Evolutionary conservation across 2,113 vertebrate species (phyloP).

Genomic region (Grammomys surdaster): DNA sequence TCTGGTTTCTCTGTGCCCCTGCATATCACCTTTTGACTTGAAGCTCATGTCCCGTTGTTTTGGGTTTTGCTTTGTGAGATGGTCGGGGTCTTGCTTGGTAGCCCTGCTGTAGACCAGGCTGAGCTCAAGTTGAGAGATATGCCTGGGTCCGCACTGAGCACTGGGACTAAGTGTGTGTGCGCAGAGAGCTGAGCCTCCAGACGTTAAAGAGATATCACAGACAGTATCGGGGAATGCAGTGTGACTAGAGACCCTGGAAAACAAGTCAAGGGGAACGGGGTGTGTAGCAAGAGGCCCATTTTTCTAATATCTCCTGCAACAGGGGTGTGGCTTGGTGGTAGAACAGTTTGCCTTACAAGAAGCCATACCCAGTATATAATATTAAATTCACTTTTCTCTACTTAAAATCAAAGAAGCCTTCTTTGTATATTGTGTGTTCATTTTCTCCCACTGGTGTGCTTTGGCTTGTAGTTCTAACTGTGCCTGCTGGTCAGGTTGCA

Average conservation of each 20-base stretch:
- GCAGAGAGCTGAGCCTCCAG: background rate
- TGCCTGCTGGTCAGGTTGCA: conserved; percentile 90
- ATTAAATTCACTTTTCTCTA: conserved; percentile 51
- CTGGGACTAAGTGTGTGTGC: too few relatives aligned
- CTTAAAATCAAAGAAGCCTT: conserved; percentile 33
- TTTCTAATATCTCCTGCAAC: too few relatives aligned
- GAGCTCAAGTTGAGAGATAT: background rate
- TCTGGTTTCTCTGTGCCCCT: background rate
- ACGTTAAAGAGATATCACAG: conserved; percentile 38
- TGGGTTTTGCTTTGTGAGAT: background rate
- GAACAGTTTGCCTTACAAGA: background rate
- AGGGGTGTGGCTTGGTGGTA: background rate
- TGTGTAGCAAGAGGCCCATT: background rate
- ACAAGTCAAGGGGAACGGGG: background rate
- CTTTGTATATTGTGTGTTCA: conserved; percentile 42
- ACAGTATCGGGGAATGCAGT: background rate
- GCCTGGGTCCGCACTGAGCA: background rate
- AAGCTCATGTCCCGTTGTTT: background rate
- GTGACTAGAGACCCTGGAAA: conserved; percentile 26
- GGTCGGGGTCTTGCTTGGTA: background rate
- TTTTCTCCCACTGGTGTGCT: conserved; percentile 64
- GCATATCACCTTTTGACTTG: conserved; percentile 19
- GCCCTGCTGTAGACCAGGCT: background rate
- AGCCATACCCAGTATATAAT: background rate
- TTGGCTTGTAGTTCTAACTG: conserved; percentile 89